Conservation (phyloP, 2,888 invertebrate species). For the Therioaphis trifolii region DNA sequence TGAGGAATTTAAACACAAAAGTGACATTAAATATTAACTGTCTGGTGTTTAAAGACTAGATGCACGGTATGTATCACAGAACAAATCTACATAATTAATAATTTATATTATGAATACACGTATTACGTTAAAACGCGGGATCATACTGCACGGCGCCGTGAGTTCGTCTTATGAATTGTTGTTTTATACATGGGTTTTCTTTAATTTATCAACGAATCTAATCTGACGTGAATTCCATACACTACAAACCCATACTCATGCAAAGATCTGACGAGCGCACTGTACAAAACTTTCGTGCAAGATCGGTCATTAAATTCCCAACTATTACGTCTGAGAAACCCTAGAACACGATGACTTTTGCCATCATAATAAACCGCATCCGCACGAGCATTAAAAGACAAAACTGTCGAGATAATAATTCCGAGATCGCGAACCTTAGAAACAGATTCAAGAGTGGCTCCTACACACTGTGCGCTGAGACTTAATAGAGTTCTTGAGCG, state of each 20-base stretch:
- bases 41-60: no score
- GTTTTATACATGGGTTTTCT: neutral
- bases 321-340: neutral
- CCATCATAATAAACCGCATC: neutral
- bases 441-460: neutral
- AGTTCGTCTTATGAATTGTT: no score
- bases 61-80: no score
- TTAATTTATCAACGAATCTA: neutral
- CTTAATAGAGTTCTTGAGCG: neutral
- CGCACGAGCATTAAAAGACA: neutral
- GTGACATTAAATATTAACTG: no score
- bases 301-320: neutral
- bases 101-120: no score
- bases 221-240: neutral
- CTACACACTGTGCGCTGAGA: neutral
- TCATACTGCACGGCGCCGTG: neutral
- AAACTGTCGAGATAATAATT: neutral
- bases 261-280: neutral
- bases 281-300: neutral
- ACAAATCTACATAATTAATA: no score
- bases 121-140: neutral
- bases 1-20: no score
- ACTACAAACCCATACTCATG: neutral
- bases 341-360: neutral
- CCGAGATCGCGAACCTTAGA: neutral